phyloP scores from a whole-genome alignment of 2,113 vertebrate species.

The Chrysemys picta region DNA sequence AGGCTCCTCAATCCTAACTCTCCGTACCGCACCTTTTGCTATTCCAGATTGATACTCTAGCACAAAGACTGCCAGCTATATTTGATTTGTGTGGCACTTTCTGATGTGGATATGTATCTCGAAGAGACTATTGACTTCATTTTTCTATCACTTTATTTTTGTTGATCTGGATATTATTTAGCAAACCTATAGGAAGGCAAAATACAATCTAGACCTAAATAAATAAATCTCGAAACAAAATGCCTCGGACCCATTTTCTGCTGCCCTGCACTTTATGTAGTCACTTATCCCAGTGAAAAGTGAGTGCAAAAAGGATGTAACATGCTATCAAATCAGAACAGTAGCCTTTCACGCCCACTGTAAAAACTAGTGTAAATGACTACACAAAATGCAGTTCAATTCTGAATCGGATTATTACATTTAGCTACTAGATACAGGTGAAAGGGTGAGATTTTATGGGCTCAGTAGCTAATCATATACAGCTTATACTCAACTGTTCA shows the following conservation, averaged over 20 bases:
- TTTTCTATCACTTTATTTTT: neutral
- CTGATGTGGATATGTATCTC: too few relatives aligned
- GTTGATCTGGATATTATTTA: neutral
- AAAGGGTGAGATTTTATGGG: neutral
- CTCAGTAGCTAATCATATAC: neutral
- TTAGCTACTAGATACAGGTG: neutral
- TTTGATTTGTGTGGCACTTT: too few relatives aligned
- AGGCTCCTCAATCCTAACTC: too few relatives aligned
- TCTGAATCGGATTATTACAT: neutral
- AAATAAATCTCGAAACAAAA: neutral
- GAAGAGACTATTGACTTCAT: too few relatives aligned
- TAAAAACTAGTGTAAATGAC: neutral
- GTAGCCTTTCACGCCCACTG: neutral
- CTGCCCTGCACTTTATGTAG: too few relatives aligned
- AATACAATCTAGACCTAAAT: neutral
- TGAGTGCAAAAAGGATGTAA: neutral
- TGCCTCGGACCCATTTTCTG: neutral
- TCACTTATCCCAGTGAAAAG: too few relatives aligned
- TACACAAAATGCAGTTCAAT: neutral
- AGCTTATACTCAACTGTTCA: slow-evolving; percentile 16
- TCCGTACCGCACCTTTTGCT: too few relatives aligned
- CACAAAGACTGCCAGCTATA: too few relatives aligned
- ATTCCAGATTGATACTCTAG: too few relatives aligned
- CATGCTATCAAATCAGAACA: neutral
- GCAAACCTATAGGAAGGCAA: neutral